Conservation (phyloP, 2,797 vertebrate species). For the Galago senegalensis region DNA sequence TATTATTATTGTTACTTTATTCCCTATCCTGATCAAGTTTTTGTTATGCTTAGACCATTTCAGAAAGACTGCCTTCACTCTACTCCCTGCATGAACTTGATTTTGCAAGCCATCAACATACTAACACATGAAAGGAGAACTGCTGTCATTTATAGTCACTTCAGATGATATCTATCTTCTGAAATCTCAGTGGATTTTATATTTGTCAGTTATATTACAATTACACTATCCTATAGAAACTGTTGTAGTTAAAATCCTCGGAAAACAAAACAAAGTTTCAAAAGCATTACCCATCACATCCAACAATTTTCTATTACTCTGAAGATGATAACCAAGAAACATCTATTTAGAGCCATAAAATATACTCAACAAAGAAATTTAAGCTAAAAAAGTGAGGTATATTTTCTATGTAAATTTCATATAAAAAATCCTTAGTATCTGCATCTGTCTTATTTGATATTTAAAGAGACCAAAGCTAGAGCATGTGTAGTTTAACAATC, state of each 20-base stretch:
- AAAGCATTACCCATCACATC: conserved; percentile 12
- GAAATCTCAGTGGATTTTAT: neutral
- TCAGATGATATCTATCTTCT: neutral
- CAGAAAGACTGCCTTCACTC: neutral
- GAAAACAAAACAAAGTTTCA: neutral
- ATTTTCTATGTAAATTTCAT: conserved; percentile 16
- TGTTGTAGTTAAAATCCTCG: neutral
- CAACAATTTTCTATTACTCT: neutral
- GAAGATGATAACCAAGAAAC: neutral
- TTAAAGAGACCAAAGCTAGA: conserved; percentile 21
- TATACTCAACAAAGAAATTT: neutral
- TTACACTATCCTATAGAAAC: neutral
- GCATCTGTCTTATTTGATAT: neutral
- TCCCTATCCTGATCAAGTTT: neutral
- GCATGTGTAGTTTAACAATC: neutral
- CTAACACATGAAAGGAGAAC: neutral
- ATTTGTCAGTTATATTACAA: neutral
- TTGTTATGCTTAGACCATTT: neutral
- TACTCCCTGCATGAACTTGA: neutral
- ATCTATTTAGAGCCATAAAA: neutral
- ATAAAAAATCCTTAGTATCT: neutral
- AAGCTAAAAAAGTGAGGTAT: neutral
- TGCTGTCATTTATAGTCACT: neutral
- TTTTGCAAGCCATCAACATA: neutral
- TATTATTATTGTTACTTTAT: neutral